These are phyloP conservation scores for Nymphalis c-album DNA, from an alignment of 2,888 invertebrate species.

Conservation along the genomic window DNA sequence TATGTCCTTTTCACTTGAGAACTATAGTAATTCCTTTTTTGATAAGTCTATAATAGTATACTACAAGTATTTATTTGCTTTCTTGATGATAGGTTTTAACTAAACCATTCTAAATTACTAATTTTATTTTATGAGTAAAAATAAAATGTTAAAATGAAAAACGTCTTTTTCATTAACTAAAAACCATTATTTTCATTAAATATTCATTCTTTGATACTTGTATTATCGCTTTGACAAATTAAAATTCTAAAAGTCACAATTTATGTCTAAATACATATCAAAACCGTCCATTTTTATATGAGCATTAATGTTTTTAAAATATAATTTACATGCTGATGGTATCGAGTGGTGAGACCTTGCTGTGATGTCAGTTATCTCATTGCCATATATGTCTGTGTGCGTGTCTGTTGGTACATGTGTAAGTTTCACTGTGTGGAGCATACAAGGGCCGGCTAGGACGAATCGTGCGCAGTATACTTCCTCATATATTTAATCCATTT, in stretches of 20 bases:
- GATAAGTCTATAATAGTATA: too few relatives aligned
- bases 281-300: not conserved
- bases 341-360: slow-evolving; percentile 67
- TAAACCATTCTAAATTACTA: too few relatives aligned
- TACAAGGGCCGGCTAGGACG: slow-evolving; percentile 70
- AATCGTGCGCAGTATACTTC: slow-evolving; percentile 66
- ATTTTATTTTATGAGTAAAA: too few relatives aligned
- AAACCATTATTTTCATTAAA: too few relatives aligned
- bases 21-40: not conserved
- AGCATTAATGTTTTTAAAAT: slow-evolving; percentile 1
- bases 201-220: too few relatives aligned
- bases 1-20: not conserved
- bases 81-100: too few relatives aligned
- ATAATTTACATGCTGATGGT: slow-evolving; percentile 54
- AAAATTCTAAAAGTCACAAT: too few relatives aligned
- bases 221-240: too few relatives aligned
- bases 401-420: slow-evolving; percentile 37
- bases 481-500: slow-evolving; percentile 66
- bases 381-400: slow-evolving; percentile 54
- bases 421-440: slow-evolving; percentile 42
- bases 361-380: slow-evolving; percentile 78
- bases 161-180: too few relatives aligned
- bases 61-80: too few relatives aligned
- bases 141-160: too few relatives aligned
- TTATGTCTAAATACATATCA: too few relatives aligned